phyloP scores from a whole-genome alignment of 1,140 invertebrate genomes.

The Zaprionus gabonicus region DNA sequence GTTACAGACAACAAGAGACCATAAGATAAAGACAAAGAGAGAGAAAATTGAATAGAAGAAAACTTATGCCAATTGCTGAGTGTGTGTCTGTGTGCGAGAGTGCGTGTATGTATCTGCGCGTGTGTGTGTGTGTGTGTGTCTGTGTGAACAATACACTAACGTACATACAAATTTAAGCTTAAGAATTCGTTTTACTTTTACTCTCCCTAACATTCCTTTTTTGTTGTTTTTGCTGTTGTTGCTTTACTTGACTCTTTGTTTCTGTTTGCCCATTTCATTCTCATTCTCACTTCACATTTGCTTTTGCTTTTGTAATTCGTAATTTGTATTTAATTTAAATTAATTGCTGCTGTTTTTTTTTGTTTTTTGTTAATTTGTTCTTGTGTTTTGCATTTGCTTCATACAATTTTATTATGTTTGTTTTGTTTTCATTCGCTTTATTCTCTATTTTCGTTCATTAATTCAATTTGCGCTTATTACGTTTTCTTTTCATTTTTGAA shows the following conservation, averaged over 20 bases:
- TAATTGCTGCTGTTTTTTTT: slow-evolving; percentile 61
- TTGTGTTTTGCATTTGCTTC: slow-evolving; percentile 49
- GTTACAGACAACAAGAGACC: slow-evolving; percentile 16
- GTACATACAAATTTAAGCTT: slow-evolving; percentile 79
- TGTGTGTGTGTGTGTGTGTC: slow-evolving; percentile 23
- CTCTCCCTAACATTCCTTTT: slow-evolving; percentile 7
- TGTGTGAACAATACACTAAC: slow-evolving; percentile 68
- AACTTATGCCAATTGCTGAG: slow-evolving; percentile 28
- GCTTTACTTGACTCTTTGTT: slow-evolving; percentile 54
- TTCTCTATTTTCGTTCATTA: slow-evolving; percentile 36
- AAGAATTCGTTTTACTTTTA: slow-evolving; percentile 68
- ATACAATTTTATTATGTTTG: slow-evolving; percentile 47
- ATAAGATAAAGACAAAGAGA: slow-evolving; percentile 17
- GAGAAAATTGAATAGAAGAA: slow-evolving; percentile 33
- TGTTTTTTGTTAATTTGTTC: neutral
- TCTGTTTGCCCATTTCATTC: slow-evolving; percentile 47
- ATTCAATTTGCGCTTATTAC: slow-evolving; percentile 62
- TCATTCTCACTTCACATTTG: slow-evolving; percentile 46
- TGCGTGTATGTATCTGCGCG: slow-evolving; percentile 24
- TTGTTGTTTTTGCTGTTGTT: slow-evolving; percentile 42
- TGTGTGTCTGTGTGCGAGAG: slow-evolving; percentile 5
- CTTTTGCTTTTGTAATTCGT: slow-evolving; percentile 31
- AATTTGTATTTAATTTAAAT: slow-evolving; percentile 57
- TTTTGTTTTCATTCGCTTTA: slow-evolving; percentile 25
- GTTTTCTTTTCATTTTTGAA: slow-evolving; percentile 47